Percentiles rank a stretch among this genome's conserved stretches.
These are phyloP conservation scores for Intellagama lesueurii DNA, from an alignment of 2,797 vertebrate species.

Conservation along the genomic window DNA sequence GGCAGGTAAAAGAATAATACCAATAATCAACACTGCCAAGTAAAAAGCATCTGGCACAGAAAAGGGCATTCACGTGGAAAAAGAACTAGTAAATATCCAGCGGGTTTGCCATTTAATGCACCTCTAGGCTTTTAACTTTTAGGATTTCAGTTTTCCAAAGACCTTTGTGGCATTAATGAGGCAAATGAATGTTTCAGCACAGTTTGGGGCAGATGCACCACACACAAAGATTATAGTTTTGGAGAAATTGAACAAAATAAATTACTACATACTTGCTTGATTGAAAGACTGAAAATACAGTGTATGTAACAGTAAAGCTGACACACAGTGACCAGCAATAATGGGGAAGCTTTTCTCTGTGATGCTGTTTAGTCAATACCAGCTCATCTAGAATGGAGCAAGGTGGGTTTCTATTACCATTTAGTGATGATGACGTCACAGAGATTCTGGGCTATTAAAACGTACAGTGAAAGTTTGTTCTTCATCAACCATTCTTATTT, in stretches of 20 bases:
- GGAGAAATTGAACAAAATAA: constrained; percentile 52
- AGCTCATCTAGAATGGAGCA: constrained; percentile 27
- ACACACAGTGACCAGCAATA: constrained; percentile 18
- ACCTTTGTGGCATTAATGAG: constrained; percentile 27
- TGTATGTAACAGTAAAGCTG: constrained; percentile 20
- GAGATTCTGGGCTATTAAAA: constrained; percentile 46
- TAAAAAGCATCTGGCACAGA: constrained; percentile 59
- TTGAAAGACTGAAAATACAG: constrained; percentile 49
- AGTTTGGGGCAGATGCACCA: constrained; percentile 19
- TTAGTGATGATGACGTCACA: not conserved
- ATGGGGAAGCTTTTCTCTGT: constrained; percentile 32
- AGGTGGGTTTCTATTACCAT: constrained; percentile 33
- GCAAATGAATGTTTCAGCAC: constrained; percentile 23
- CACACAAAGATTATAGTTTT: constrained; percentile 29
- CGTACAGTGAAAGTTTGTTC: constrained; percentile 19
- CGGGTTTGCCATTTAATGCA: not conserved
- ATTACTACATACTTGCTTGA: constrained; percentile 20
- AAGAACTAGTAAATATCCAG: constrained; percentile 4
- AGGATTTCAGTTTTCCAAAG: constrained; percentile 24
- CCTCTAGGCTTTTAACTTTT: constrained; percentile 17
- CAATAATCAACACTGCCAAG: constrained; percentile 46
- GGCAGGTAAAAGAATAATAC: constrained; percentile 8
- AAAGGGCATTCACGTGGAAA: constrained; percentile 50
- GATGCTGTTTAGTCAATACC: constrained; percentile 41
- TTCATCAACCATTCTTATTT: constrained; percentile 50